These are phyloP conservation scores for Prinia subflava DNA, from an alignment of 2,113 vertebrate genomes.

Conservation along the genomic window DNA sequence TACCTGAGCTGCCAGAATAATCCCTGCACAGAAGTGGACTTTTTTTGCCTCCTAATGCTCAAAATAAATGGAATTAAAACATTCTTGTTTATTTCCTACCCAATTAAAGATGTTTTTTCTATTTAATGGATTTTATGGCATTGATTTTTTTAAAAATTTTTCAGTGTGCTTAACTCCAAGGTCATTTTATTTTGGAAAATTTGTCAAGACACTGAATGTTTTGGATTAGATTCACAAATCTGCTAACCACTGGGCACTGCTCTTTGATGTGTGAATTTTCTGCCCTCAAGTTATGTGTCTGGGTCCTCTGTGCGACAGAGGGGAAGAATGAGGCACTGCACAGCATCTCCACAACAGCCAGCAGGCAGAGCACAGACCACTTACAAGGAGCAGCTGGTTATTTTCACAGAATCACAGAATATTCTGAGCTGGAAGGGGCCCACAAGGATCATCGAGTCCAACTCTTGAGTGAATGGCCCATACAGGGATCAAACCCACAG, in stretches of 20 bases:
- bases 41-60: not conserved
- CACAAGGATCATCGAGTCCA: not conserved
- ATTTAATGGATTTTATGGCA: not conserved
- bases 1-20: not conserved
- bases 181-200: not conserved
- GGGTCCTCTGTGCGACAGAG: not conserved
- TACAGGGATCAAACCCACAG: not conserved
- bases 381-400: not conserved
- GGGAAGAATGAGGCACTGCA: not conserved
- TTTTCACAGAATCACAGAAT: not conserved
- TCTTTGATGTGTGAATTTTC: not conserved
- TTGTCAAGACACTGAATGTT: not conserved
- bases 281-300: not conserved
- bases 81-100: not conserved
- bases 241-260: not conserved
- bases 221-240: not conserved
- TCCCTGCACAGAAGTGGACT: not conserved
- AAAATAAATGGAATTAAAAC: not conserved
- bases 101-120: not conserved
- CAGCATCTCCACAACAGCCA: not conserved
- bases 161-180: not conserved
- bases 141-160: not conserved
- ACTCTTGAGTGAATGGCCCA: no score
- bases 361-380: not conserved
- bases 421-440: not conserved